Base-by-base conservation (phyloP, 2,113 vertebrate species). In the Physeter macrocephalus region DNA sequence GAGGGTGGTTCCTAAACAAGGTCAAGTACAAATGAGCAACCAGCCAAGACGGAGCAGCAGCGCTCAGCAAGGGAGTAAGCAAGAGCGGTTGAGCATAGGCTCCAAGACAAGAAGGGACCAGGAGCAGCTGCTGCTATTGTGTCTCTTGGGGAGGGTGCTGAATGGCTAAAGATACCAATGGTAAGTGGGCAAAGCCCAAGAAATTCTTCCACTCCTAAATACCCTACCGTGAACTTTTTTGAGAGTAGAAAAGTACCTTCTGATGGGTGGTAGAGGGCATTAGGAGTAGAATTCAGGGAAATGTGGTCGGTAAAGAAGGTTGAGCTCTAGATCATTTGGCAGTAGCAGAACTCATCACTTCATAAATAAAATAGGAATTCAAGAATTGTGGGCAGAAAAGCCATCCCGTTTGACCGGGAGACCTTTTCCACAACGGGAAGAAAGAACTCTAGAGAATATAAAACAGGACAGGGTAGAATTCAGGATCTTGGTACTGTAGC, bases 1-100 rank as follows among this genome's bases (percentile, higher is more conserved):
- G 46, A 92, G 9, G 31, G 5, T 64, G 39, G 61, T 8, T 3
- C 15, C 52, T 17, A 52, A 52, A 52, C 39, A 93, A 92, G 46
- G 20, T 13, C 75, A 75, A 17, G 2, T 80, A 34, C 74, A 64
- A 88, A 54, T 36, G 17, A 80, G 34, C 64, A 90, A 2, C 18
- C 12, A 14, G 14, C 69, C 49, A 17, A 36, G 64, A 36, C 6
- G 5, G 52, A 5, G 0, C 9, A 31, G 4, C 20, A 34, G 57
- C 15, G 0, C 5, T 36, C 64, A n/a, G 8, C 46, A 52, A 14
- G 23, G 43, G 23, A 31, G 36, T 20, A 18, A 10, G 36, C 1
- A 4, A 66, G 20, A 29, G 39, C 5, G 1, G 17, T 36, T 1
- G 1, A 49, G 1, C 10, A 1, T 5, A 31, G 27, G n/a, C 10